Percentiles rank a stretch among this genome's conserved stretches.
These are phyloP conservation scores for Chrysaora quinquecirrha DNA, from an alignment of 30 jellyfish, hydroid and myxozoan genomes.

Conservation along the genomic window DNA sequence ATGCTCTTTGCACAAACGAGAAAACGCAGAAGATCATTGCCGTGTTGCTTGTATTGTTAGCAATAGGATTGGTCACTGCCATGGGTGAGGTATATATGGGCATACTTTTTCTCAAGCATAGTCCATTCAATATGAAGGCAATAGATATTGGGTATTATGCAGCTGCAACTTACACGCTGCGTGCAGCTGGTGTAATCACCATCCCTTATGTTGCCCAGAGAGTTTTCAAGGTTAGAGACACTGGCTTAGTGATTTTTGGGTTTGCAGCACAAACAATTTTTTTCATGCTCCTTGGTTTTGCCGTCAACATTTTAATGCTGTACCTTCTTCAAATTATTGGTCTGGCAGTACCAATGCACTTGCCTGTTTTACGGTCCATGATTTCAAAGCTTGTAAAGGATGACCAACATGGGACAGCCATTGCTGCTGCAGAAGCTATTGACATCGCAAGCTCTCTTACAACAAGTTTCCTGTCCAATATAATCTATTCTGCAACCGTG, in stretches of 20 bases:
- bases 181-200: constrained; percentile 28
- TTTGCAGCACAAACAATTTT: constrained; percentile 17
- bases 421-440: constrained; percentile 38
- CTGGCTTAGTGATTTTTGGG: constrained; percentile 34
- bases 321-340: constrained; percentile 22
- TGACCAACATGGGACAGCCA: constrained; percentile 63
- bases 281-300: constrained; percentile 15
- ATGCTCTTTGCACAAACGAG: constrained; percentile 8
- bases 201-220: constrained; percentile 36
- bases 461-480: constrained; percentile 44
- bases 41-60: constrained; percentile 26
- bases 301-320: constrained; percentile 24
- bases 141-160: constrained; percentile 31
- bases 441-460: constrained; percentile 38
- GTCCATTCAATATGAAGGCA: constrained; percentile 53
- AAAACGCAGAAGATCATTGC: not conserved
- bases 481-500: constrained; percentile 45
- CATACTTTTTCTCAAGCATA: constrained; percentile 37
- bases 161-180: constrained; percentile 7
- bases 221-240: constrained; percentile 30
- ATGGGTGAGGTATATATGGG: constrained; percentile 60
- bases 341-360: constrained; percentile 29
- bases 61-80: constrained; percentile 20
- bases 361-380: constrained; percentile 56
- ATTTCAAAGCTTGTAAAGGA: constrained; percentile 55